Base-by-base conservation (phyloP, 2,113 vertebrate species). In the Pygoscelis antarcticus region DNA sequence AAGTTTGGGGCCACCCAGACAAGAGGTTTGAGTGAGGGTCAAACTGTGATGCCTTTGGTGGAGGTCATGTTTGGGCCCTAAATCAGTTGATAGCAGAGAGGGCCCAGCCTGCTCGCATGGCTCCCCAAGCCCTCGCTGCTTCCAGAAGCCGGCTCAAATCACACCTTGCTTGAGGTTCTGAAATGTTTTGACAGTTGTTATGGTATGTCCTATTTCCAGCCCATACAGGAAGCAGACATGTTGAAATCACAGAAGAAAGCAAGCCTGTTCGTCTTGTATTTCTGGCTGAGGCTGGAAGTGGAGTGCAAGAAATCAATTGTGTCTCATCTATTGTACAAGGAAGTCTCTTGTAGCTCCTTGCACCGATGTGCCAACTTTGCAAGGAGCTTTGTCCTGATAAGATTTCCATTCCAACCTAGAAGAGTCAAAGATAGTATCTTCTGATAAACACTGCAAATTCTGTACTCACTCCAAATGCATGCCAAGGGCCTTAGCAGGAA, bases 241-340 rank as follows among this genome's bases (percentile, higher is more conserved):
- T 91, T 93, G 94, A 95, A 97, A 96, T 96, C 65, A 22, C 83
- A 82, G 57, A 88, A 95, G 83, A 95, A 96, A 96, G 65, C 89
- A 69, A 95, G 89, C 96, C 96, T 95, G 95, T 91, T 97, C 1
- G 2, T 95, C 96, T 93, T 84, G 96, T 97, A 95, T 93, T 96
- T 96, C 96, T 96, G 94, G 92, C 94, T 89, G 74, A 91, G 65
- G 54, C 80, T 91, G 58, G 81, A 97, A 96, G 57, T 23, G 44
- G 65, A 95, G 92, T 76, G 83, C 89, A 38, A 96, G 81, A 82
- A 97, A 87, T 93, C 92, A 89, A 10, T 95, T 92, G 89, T 92
- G 60, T 76, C 89, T 96, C 47, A 26, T 84, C 57, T 89, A 11
- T 82, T 84, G 75, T 87, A 51, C n/a, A 34, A 72, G 32, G 34